Evolutionary conservation across 2,797 vertebrate genomes (phyloP), one percentile per base, ranked within the genome.

Genomic region (Pipistrellus kuhlii): DNA sequence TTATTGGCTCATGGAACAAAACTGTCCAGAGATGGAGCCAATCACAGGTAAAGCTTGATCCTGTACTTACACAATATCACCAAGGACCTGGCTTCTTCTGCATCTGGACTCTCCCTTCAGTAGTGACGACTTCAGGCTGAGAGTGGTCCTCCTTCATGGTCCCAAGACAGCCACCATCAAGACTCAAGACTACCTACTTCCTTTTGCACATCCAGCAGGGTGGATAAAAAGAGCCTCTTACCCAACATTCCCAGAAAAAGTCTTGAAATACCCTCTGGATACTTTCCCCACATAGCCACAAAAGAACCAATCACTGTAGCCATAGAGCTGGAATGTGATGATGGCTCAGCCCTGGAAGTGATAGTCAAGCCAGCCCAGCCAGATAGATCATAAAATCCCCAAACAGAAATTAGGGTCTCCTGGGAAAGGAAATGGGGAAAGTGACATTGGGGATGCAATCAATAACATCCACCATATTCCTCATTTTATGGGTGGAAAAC

Each of bases 1-100:
- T 85, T 91, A 95, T 89, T 95, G 86, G 71, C 53, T 96, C 13
- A 5, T 21, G 44, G 80, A 85, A 88, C 23, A 85, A 64, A 95
- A 91, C 51, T 30, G 4, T 68, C 89, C 57, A 46, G 51, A 48
- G 32, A 17, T 14, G 48, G 76, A 59, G 44, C 23, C 73, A 46
- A 21, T 68, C 8, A 10, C n/a, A 46, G 30, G 77, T 62, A 57
- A 85, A 7, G 53, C 41, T 51, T 32, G 81, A 77, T 35, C 13
- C 38, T 76, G 27, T 10, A 8, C 4, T 15, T 69, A n/a, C 59
- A 59, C 2, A 13, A 23, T 4, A 6, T 41, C 80, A 73, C 57
- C 59, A 51, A 57, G 32, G 32, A 14, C 57, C 41, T 90, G 48
- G 32, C 46, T 78, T 35, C 69, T 23, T 18, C 20, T 59, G 57